phyloP scores from a whole-genome alignment of 1,140 invertebrate genomes.

The Nebria ingens region DNA sequence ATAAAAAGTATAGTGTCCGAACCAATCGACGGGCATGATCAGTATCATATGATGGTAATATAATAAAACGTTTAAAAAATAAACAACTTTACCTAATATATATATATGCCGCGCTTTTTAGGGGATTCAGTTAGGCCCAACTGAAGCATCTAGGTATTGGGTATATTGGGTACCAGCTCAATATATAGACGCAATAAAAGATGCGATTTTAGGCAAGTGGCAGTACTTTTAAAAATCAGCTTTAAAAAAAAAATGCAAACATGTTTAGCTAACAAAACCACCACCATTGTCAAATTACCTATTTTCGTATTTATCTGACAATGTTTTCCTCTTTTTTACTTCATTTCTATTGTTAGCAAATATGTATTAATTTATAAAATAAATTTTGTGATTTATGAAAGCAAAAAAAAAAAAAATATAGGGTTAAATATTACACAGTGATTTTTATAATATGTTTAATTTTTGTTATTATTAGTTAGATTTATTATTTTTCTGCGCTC shows the following conservation, averaged over 20 bases:
- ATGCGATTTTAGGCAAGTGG: slow-evolving; percentile 82
- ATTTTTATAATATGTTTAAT: not conserved
- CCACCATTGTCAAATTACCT: too few species aligned
- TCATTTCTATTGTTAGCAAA: too few species aligned
- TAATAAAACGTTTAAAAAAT: too few species aligned
- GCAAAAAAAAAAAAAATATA: too few species aligned
- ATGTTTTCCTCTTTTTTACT: too few species aligned
- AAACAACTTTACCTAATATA: slow-evolving; percentile 5
- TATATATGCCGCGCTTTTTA: slow-evolving; percentile 34
- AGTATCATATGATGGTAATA: slow-evolving; percentile 89
- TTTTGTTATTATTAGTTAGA: not conserved
- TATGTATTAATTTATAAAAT: too few species aligned
- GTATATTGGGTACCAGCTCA: slow-evolving; percentile 92
- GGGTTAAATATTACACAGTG: not conserved
- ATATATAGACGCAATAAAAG: slow-evolving; percentile 86
- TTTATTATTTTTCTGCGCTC: too few species aligned
- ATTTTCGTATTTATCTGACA: too few species aligned
- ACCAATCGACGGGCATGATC: slow-evolving; percentile 80
- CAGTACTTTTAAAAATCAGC: slow-evolving; percentile 59
- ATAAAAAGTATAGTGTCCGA: slow-evolving; percentile 77
- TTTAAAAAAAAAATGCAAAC: slow-evolving; percentile 11
- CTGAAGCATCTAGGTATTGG: slow-evolving; percentile 84
- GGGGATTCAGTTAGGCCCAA: slow-evolving; percentile 77
- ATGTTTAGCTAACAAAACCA: slow-evolving; percentile 12
- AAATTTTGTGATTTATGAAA: slow-evolving; percentile 7